Evolutionary conservation across 2,797 vertebrate genomes (phyloP).

Genomic region (Zenarchopterus dispar): DNA sequence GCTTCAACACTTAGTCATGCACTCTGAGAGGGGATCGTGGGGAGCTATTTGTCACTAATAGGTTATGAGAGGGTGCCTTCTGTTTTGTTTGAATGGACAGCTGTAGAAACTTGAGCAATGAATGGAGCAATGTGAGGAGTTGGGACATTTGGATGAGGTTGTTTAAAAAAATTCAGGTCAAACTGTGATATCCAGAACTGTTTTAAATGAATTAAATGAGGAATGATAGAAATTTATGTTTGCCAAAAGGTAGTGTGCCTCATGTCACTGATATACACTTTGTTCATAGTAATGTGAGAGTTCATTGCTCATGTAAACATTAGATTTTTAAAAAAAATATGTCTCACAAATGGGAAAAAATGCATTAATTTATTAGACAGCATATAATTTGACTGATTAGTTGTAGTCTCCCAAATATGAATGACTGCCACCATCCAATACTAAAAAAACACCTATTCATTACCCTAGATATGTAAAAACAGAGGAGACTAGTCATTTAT

Average conservation of each 20-base stretch:
- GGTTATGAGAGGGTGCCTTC: constrained; percentile 69
- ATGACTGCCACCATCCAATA: too few species aligned
- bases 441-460: too few species aligned
- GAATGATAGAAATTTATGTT: constrained; percentile 6
- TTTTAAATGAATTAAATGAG: constrained; percentile 10
- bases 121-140: constrained; percentile 18
- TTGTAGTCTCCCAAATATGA: too few species aligned
- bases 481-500: background rate
- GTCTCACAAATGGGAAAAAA: too few species aligned
- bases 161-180: constrained; percentile 42
- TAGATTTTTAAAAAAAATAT: too few species aligned
- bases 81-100: constrained; percentile 66
- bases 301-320: too few species aligned
- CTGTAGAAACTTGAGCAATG: constrained; percentile 69
- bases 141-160: constrained; percentile 28
- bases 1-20: constrained; percentile 63
- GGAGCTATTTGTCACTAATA: constrained; percentile 66
- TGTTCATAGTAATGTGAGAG: too few species aligned
- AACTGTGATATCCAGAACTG: constrained; percentile 29
- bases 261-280: too few species aligned
- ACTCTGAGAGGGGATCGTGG: constrained; percentile 67
- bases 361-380: too few species aligned
- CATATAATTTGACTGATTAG: too few species aligned
- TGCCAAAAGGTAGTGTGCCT: too few species aligned
- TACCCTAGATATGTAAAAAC: too few species aligned